These are phyloP conservation scores for Loris lydekkerianus DNA, from an alignment of 2,797 vertebrate species.

Conservation along the genomic window DNA sequence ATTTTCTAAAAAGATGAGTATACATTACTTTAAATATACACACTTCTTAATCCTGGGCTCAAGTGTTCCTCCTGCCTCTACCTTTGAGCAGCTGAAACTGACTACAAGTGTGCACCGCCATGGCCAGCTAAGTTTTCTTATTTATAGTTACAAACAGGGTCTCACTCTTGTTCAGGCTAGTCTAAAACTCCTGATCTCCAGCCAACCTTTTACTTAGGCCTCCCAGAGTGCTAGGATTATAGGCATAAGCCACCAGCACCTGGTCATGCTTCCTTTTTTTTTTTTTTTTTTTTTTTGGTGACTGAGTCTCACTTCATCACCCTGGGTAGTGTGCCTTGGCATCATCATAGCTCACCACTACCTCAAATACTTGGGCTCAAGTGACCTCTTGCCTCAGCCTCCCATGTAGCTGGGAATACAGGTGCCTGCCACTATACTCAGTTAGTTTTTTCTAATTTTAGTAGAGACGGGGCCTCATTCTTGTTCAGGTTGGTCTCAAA, in stretches of 20 bases:
- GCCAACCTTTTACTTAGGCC: background rate
- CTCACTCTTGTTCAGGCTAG: background rate
- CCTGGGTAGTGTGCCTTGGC: no score
- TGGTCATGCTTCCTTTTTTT: no score
- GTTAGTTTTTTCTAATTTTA: no score
- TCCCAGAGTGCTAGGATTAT: background rate
- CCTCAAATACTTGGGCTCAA: no score
- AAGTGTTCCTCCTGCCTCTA: background rate
- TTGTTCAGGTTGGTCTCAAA: no score
- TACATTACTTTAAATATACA: background rate
- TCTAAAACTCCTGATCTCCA: background rate
- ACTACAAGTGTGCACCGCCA: background rate
- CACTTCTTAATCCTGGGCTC: background rate
- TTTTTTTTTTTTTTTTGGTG: no score
- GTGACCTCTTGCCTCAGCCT: no score
- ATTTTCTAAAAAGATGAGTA: slow-evolving; percentile 28
- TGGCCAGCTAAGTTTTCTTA: background rate
- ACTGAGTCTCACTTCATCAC: no score
- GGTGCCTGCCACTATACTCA: no score
- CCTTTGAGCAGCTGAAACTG: background rate
- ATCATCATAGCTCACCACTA: no score
- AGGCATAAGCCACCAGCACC: background rate
- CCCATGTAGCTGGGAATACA: no score
- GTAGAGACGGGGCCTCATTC: no score
- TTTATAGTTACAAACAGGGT: background rate